A percentile compares a stretch with the other conserved stretches of the same genome.
Evolutionary conservation across 2,888 invertebrate species (phyloP).

Genomic region (Leucophora obtusa): DNA sequence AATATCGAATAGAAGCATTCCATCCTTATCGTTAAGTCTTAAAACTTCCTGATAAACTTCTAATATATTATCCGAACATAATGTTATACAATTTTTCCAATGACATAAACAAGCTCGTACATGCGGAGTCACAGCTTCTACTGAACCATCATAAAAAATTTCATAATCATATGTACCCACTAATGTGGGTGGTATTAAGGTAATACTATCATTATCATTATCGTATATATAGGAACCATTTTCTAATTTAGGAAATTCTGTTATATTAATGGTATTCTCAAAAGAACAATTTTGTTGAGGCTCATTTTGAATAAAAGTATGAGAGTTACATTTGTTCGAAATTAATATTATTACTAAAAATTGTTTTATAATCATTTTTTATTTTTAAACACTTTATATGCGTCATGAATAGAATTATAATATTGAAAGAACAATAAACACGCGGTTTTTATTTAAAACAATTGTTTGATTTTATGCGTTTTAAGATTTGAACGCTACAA

Average conservation of each 20-base stretch:
- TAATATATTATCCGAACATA: slow-evolving; percentile 16
- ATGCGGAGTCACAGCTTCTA: slow-evolving; percentile 4
- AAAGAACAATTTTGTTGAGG: slow-evolving; percentile 17
- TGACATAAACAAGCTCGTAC: slow-evolving; percentile 33
- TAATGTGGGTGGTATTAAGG: slow-evolving; percentile 4
- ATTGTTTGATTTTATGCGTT: too few species aligned
- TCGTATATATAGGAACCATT: slow-evolving; percentile 29
- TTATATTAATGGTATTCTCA: slow-evolving; percentile 11
- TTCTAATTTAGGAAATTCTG: background rate
- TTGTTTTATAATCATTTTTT: too few species aligned
- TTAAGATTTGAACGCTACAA: too few species aligned
- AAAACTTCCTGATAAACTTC: slow-evolving; percentile 4
- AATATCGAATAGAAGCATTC: background rate
- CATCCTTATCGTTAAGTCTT: background rate
- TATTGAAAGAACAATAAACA: too few species aligned
- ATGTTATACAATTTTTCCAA: slow-evolving; percentile 5
- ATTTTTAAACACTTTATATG: too few species aligned
- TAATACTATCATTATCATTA: background rate
- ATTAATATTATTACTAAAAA: too few species aligned
- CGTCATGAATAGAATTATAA: too few species aligned
- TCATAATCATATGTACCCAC: slow-evolving; percentile 33
- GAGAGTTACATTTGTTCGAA: too few species aligned
- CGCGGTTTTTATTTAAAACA: too few species aligned
- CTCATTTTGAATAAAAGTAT: background rate
- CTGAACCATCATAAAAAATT: slow-evolving; percentile 12